phyloP scores from a whole-genome alignment of 2,113 vertebrate species.

The Pelusios castaneus region DNA sequence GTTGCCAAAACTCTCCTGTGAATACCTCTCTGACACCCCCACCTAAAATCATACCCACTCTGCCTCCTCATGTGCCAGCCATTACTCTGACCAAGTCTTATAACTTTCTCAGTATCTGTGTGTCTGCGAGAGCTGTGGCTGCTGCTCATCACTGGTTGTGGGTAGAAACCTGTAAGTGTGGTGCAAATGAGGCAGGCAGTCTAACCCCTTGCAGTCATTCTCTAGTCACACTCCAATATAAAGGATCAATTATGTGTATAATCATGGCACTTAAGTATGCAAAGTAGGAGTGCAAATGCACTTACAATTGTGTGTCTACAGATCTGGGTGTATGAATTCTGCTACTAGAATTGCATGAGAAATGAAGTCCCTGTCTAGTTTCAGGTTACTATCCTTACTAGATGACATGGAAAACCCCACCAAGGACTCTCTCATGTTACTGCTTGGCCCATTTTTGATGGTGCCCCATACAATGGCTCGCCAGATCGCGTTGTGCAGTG shows the following conservation, averaged over 20 bases:
- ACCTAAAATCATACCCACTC: background rate
- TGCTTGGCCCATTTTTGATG: background rate
- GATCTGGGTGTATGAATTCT: background rate
- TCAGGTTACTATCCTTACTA: background rate
- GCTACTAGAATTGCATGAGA: background rate
- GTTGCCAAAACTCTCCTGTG: background rate
- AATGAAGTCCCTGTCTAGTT: background rate
- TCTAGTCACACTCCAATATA: slow-evolving; percentile 1
- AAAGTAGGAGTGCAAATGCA: background rate
- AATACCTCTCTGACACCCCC: fast-evolving
- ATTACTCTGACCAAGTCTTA: background rate
- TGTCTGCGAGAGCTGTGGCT: background rate
- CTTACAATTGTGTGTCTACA: background rate
- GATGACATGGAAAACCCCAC: background rate
- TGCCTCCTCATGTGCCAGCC: fast-evolving
- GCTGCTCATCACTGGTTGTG: background rate
- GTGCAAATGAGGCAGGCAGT: fast-evolving
- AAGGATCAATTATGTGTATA: background rate
- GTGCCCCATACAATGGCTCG: fast-evolving
- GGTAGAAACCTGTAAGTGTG: background rate
- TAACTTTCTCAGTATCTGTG: background rate
- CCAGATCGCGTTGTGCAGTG: background rate
- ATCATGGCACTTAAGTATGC: background rate
- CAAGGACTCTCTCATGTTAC: fast-evolving
- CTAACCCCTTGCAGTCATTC: background rate